These are phyloP conservation scores for Chloebia gouldiae DNA, from an alignment of 2,113 vertebrate species.

Conservation along the genomic window DNA sequence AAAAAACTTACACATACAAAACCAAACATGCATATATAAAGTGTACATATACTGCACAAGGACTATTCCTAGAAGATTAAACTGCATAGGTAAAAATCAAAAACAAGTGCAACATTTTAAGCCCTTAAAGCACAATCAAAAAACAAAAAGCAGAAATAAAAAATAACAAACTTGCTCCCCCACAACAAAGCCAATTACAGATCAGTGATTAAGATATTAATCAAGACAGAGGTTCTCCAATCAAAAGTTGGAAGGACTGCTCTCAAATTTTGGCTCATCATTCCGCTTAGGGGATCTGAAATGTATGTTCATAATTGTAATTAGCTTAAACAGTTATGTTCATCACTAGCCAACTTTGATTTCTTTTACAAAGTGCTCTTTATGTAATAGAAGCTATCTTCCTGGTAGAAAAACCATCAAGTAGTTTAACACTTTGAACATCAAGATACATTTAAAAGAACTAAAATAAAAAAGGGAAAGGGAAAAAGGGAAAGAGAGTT, in stretches of 20 bases:
- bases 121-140: slow-evolving; percentile 78
- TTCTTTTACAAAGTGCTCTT: slow-evolving; percentile 78
- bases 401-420: slow-evolving; percentile 61
- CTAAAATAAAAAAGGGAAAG: background rate
- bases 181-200: slow-evolving; percentile 16
- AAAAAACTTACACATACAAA: slow-evolving; percentile 40
- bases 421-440: slow-evolving; percentile 67
- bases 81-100: slow-evolving; percentile 83
- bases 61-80: slow-evolving; percentile 72
- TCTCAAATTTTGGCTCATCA: slow-evolving; percentile 62
- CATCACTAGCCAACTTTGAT: slow-evolving; percentile 67
- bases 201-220: slow-evolving; percentile 61
- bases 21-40: slow-evolving; percentile 72
- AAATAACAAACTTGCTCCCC: slow-evolving; percentile 39
- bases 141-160: slow-evolving; percentile 32
- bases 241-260: slow-evolving; percentile 60
- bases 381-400: slow-evolving; percentile 71
- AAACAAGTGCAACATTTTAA: slow-evolving; percentile 81
- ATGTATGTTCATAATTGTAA: slow-evolving; percentile 20
- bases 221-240: slow-evolving; percentile 58
- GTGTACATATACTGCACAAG: slow-evolving; percentile 73
- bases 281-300: slow-evolving; percentile 52
- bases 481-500: background rate
- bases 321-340: slow-evolving; percentile 35
- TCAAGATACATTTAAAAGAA: slow-evolving; percentile 52